These are phyloP conservation scores for Stictonetta naevosa DNA, from an alignment of 2,113 vertebrate species.

Conservation along the genomic window DNA sequence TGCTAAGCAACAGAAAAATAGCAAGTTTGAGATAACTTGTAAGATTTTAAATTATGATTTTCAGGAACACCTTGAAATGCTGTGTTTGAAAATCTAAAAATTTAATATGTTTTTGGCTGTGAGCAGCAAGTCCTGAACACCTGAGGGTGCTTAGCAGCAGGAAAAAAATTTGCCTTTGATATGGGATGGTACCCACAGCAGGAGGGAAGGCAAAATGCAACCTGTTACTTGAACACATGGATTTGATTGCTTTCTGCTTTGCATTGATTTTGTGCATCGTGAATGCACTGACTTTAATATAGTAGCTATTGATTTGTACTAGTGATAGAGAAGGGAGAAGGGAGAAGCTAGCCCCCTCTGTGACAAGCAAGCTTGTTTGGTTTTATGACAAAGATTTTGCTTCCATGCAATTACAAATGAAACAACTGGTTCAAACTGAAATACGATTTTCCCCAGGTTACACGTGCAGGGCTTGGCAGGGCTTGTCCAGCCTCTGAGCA, in stretches of 20 bases:
- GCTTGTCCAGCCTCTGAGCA: neutral
- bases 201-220: neutral
- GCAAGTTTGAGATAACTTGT: neutral
- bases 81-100: neutral
- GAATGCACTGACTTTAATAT: neutral
- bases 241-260: neutral
- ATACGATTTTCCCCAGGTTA: neutral
- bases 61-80: neutral
- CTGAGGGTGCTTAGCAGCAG: neutral
- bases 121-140: neutral
- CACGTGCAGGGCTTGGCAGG: neutral
- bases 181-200: neutral
- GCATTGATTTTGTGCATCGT: neutral
- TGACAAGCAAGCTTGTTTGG: neutral
- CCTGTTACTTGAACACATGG: neutral
- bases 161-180: neutral
- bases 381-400: neutral
- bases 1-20: neutral
- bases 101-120: neutral
- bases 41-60: neutral
- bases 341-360: neutral
- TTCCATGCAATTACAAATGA: neutral
- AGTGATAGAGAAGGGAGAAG: neutral
- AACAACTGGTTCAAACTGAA: neutral
- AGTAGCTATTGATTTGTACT: slow-evolving; percentile 13